Conservation (phyloP, 2,888 invertebrate species). For the Koerneria pararmatus region DNA sequence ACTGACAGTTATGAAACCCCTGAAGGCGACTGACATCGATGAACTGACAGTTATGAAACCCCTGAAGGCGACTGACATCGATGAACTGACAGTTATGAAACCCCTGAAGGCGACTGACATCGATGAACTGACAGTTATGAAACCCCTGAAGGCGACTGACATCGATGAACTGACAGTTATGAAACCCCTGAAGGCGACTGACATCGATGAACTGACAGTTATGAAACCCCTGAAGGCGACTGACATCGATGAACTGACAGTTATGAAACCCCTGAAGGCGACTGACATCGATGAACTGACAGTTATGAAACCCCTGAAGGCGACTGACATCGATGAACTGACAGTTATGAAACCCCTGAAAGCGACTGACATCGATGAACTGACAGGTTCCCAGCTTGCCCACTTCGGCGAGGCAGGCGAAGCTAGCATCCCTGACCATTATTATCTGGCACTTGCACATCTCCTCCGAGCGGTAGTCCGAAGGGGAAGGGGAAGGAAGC, state of each 20-base stretch:
- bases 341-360: no score
- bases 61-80: no score
- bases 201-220: no score
- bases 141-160: neutral
- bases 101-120: no score
- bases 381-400: conserved; percentile 44
- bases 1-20: no score
- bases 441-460: conserved; percentile 10
- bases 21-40: no score
- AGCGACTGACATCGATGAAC: conserved; percentile 46
- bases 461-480: conserved; percentile 11
- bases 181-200: no score
- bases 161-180: neutral
- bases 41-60: no score
- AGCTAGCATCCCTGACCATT: conserved; percentile 39
- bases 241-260: neutral
- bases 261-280: neutral
- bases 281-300: conserved; percentile 53
- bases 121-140: neutral
- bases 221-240: neutral
- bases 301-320: no score
- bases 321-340: no score
- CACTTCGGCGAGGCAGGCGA: conserved; percentile 46
- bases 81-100: no score
- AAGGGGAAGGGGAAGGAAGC: no score